A percentile compares a stretch with the other conserved stretches of the same genome.
Evolutionary conservation across 23 tunicate species (phyloP).

Genomic region (Corella eumyota): DNA sequence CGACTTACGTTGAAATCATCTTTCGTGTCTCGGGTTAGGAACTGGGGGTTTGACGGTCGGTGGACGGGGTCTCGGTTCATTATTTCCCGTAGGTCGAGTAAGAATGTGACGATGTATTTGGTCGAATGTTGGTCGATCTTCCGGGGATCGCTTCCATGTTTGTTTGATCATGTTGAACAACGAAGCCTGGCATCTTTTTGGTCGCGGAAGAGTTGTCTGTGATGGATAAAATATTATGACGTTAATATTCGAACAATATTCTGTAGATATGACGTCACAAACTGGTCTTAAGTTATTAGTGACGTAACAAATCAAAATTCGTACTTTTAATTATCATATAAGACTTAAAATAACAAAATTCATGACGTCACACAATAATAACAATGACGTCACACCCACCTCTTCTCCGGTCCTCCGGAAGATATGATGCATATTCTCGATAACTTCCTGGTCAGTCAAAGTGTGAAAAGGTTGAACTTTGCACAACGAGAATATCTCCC

Average conservation of each 20-base stretch:
- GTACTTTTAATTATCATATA: background rate
- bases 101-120: conserved; percentile 35
- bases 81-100: conserved; percentile 12
- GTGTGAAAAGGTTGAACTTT: conserved; percentile 45
- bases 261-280: background rate
- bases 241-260: background rate
- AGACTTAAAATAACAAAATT: background rate
- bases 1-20: no score
- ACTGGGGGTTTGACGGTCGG: conserved; percentile 39
- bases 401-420: conserved; percentile 43
- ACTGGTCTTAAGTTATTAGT: no score
- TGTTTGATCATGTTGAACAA: conserved; percentile 58
- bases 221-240: background rate
- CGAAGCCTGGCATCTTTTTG: conserved; percentile 58
- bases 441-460: conserved; percentile 47
- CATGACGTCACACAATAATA: background rate
- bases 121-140: conserved; percentile 60
- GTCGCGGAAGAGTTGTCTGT: conserved; percentile 50
- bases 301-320: background rate
- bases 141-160: conserved; percentile 62
- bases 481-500: conserved; percentile 85
- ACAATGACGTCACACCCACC: conserved; percentile 12
- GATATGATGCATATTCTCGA: conserved; percentile 73
- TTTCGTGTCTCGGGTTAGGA: background rate
- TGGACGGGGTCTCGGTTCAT: conserved; percentile 15